A percentile compares a stretch with the other conserved stretches of the same genome.
Evolutionary conservation across 2,888 invertebrate species (phyloP).

Genomic region (Electrophaes corylata): DNA sequence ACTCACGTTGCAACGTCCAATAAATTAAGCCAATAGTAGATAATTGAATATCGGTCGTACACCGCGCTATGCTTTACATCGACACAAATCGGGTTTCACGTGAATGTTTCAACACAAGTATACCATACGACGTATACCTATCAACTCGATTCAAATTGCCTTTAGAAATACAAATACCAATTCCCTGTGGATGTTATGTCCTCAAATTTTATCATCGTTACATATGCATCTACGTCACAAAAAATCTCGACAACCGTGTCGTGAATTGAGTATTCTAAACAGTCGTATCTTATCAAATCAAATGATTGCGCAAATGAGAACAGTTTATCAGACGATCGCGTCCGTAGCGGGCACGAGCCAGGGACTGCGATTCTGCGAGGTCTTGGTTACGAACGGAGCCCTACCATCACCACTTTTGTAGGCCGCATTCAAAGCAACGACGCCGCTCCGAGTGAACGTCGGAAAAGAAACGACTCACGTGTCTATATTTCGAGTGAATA

Average conservation of each 20-base stretch:
- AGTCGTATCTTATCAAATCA: slow-evolving; percentile 76
- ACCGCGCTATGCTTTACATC: slow-evolving; percentile 37
- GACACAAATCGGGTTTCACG: slow-evolving; percentile 45
- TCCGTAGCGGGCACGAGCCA: slow-evolving; percentile 52
- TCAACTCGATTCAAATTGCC: slow-evolving; percentile 19
- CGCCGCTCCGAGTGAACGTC: slow-evolving; percentile 79
- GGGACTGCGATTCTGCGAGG: slow-evolving; percentile 48
- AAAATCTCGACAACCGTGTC: slow-evolving; percentile 72
- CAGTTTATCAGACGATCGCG: slow-evolving; percentile 66
- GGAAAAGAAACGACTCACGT: slow-evolving; percentile 73
- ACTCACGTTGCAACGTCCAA: slow-evolving; percentile 39
- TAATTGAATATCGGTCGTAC: slow-evolving; percentile 35
- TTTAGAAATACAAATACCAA: not conserved
- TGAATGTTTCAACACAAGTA: slow-evolving; percentile 47
- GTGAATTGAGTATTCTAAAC: slow-evolving; percentile 72
- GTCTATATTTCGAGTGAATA: slow-evolving; percentile 77
- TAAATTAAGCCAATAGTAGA: slow-evolving; percentile 52
- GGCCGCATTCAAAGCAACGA: slow-evolving; percentile 71
- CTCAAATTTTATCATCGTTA: slow-evolving; percentile 51
- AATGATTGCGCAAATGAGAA: slow-evolving; percentile 77
- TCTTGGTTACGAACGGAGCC: slow-evolving; percentile 54
- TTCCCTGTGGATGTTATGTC: slow-evolving; percentile 38
- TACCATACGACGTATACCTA: slow-evolving; percentile 26
- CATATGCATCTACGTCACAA: slow-evolving; percentile 55
- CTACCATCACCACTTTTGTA: slow-evolving; percentile 69